Percentiles rank a stretch among this genome's conserved stretches.
These are phyloP conservation scores for Lydus trimaculatus DNA, from an alignment of 2,888 invertebrate genomes.

Conservation along the genomic window DNA sequence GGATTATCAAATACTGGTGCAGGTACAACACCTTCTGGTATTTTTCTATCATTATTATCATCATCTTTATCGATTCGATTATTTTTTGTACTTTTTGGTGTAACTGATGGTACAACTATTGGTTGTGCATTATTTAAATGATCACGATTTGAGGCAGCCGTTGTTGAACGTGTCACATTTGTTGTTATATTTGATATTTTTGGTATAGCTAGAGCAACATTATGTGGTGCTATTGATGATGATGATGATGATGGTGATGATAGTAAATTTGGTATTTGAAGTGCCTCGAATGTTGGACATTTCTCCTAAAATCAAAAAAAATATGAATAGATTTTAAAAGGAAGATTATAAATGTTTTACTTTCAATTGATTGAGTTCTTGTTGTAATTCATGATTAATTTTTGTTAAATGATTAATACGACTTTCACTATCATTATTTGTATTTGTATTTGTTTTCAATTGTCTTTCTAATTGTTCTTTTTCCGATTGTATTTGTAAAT, in stretches of 20 bases:
- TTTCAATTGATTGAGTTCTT: slow-evolving; percentile 47
- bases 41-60: slow-evolving; percentile 30
- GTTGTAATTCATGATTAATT: slow-evolving; percentile 49
- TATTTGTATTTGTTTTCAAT: slow-evolving; percentile 45
- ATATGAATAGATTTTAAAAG: not conserved
- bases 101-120: slow-evolving; percentile 49
- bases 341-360: slow-evolving; percentile 33
- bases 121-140: slow-evolving; percentile 50
- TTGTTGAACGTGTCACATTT: slow-evolving; percentile 42
- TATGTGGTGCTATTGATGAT: not conserved
- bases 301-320: slow-evolving; percentile 27
- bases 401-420: slow-evolving; percentile 49
- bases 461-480: slow-evolving; percentile 53
- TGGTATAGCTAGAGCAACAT: not conserved
- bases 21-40: slow-evolving; percentile 49
- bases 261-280: slow-evolving; percentile 30
- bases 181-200: not conserved
- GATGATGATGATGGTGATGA: slow-evolving; percentile 15
- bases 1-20: slow-evolving; percentile 26
- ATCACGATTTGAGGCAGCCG: slow-evolving; percentile 35
- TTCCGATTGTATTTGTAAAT: slow-evolving; percentile 53
- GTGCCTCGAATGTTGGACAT: slow-evolving; percentile 35
- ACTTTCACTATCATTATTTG: slow-evolving; percentile 48
- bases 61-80: slow-evolving; percentile 23
- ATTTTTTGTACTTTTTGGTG: slow-evolving; percentile 47